Evolutionary conservation across 2,888 invertebrate genomes (phyloP), one percentile per base, ranked within the genome.

Genomic region (Troides helena): DNA sequence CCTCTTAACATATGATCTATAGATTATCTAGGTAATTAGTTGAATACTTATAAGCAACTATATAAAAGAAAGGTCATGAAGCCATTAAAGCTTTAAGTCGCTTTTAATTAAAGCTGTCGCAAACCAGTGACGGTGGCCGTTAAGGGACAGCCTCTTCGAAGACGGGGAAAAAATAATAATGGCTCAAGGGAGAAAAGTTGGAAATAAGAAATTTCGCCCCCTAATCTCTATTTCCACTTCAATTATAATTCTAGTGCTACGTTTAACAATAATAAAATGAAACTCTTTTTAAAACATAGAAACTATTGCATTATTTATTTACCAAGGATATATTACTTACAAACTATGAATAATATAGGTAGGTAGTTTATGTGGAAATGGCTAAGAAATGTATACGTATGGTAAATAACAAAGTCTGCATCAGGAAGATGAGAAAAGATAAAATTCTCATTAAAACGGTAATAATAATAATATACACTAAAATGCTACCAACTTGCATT

Each of bases 21-120:
- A 57, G 8, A 57, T 21, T n/a, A 57, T 39, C 80, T 80, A 80
- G 82, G 84, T 81, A 81, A 72, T 73, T 68, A 70, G 71, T 78
- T 78, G 79, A 79, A 79, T 76, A 80, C 82, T 83, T 80, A 83
- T 84, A 77, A 70, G 66, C 14, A 17, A 17, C 50, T 71, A 72
- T 69, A 64, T 79, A 77, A 75, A 79, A 80, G 8, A 86, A 88
- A 84, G 80, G 76, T 79, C 80, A 78, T 73, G 77, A 85, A 87
- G 84, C 88, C 84, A 85, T 91, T 89, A 85, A 87, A 89, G 83
- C 84, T 82, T 83, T 84, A 84, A 87, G 84, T 79, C 83, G 78
- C 75, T 82, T 85, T 86, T 90, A 91, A 91, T 90, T 90, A 89
- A 82, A 78, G 78, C 77, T 76, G 79, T 80, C 81, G 78, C 72